Percentiles rank a stretch among this genome's conserved stretches.
phyloP scores from a whole-genome alignment of 2,888 invertebrate genomes.

The Archips xylosteana region DNA sequence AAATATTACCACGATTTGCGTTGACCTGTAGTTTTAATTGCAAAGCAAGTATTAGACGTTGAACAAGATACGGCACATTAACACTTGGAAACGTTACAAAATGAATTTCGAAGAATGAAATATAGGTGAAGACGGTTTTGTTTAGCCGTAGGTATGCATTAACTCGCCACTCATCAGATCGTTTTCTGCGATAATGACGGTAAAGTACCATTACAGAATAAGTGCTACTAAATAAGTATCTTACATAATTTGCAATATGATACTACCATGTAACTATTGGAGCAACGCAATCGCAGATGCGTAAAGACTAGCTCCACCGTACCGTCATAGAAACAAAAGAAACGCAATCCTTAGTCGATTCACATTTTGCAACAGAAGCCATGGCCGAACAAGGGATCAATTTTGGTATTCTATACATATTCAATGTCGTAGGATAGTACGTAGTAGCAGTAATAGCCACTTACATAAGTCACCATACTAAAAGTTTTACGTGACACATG shows the following conservation, averaged over 20 bases:
- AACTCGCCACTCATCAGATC: conserved; percentile 33
- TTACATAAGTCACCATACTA: conserved; percentile 45
- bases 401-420: conserved; percentile 51
- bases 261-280: conserved; percentile 26
- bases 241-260: conserved; percentile 36
- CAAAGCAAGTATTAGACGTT: not conserved
- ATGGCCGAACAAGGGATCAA: conserved; percentile 55
- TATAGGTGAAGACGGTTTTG: conserved; percentile 33
- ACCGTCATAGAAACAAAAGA: conserved; percentile 21
- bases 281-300: conserved; percentile 16
- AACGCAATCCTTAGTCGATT: conserved; percentile 57
- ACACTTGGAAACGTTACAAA: conserved; percentile 23
- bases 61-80: conserved; percentile 15
- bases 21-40: not conserved
- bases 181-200: conserved; percentile 35
- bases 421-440: conserved; percentile 41
- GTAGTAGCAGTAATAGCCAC: conserved; percentile 39
- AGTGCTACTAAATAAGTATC: conserved; percentile 35
- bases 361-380: conserved; percentile 60
- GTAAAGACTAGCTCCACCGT: not conserved
- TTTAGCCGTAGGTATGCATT: conserved; percentile 31
- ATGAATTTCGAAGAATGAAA: conserved; percentile 16
- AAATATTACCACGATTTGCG: not conserved
- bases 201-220: conserved; percentile 36
- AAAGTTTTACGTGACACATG: conserved; percentile 45